A percentile compares a stretch with the other conserved stretches of the same genome.
Evolutionary conservation across 2,113 vertebrate species (phyloP).

Genomic region (Puffinus mauretanicus): DNA sequence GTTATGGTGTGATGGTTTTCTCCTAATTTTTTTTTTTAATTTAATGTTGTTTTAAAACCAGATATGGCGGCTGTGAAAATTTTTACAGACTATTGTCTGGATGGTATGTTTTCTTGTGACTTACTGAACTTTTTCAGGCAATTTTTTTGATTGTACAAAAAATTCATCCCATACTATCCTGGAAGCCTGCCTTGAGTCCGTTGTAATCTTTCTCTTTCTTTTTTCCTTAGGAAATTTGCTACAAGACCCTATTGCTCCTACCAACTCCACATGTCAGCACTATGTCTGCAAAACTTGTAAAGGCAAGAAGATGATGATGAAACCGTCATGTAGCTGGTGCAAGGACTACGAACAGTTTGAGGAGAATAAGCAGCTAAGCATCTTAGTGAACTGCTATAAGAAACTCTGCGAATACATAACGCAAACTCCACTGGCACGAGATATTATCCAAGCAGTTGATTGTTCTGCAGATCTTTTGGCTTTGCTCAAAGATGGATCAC

Average conservation of each 20-base stretch:
- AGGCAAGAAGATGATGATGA: conserved; percentile 95
- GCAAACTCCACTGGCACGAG: conserved; percentile 85
- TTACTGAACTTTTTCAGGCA: not conserved
- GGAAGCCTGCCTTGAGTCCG: not conserved
- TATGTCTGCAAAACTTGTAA: conserved; percentile 93
- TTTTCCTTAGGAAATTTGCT: conserved; percentile 87
- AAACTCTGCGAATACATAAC: conserved; percentile 93
- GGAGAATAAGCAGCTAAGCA: conserved; percentile 92
- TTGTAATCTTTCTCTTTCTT: conserved; percentile 27
- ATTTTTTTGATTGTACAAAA: not conserved
- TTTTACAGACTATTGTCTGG: not conserved
- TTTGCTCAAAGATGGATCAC: conserved; percentile 87
- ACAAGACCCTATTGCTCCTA: conserved; percentile 91
- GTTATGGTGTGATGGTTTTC: not conserved
- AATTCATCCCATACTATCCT: rapidly evolving
- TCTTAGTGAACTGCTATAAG: conserved; percentile 93
- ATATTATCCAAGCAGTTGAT: conserved; percentile 83
- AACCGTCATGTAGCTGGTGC: conserved; percentile 92
- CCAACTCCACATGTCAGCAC: conserved; percentile 92
- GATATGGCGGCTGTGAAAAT: not conserved
- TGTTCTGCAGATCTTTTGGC: conserved; percentile 89
- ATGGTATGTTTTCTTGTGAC: not conserved
- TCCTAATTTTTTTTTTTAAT: not conserved
- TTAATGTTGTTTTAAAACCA: not conserved
- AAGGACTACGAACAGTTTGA: conserved; percentile 94